phyloP scores from a whole-genome alignment of 2,113 vertebrate species.

The Callipepla squamata region DNA sequence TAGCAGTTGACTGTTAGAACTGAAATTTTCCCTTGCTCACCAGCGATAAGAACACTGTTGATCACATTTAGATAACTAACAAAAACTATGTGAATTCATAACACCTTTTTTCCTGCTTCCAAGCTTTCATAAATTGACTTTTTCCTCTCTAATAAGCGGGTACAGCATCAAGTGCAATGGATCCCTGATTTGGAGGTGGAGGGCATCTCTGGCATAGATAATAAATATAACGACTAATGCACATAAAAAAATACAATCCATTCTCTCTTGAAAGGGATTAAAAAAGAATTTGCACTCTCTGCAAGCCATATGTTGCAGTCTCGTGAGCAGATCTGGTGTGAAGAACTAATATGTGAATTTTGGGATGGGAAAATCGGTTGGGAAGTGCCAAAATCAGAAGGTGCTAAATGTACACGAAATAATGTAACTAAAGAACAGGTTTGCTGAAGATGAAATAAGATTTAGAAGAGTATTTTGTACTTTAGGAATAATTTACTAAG shows the following conservation, averaged over 20 bases:
- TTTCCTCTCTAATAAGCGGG: neutral
- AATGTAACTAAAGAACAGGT: neutral
- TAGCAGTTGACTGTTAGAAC: accelerated
- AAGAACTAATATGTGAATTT: neutral
- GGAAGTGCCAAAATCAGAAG: neutral
- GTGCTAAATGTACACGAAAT: neutral
- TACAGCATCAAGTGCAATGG: neutral
- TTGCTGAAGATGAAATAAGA: neutral
- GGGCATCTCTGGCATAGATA: neutral
- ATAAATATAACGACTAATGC: neutral
- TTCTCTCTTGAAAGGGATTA: neutral
- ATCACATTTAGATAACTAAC: neutral
- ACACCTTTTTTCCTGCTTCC: neutral
- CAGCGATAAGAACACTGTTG: neutral
- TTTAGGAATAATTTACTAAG: neutral
- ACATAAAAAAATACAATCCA: neutral
- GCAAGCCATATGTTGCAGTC: neutral
- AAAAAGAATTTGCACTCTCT: neutral
- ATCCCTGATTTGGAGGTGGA: neutral
- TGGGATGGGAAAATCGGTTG: neutral
- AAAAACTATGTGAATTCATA: neutral
- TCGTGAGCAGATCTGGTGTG: neutral
- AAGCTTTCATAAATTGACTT: neutral
- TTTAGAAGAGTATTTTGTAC: neutral
- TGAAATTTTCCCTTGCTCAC: neutral